Evolutionary conservation across 1,140 invertebrate species (phyloP).

Genomic region (Maconellicoccus hirsutus): DNA sequence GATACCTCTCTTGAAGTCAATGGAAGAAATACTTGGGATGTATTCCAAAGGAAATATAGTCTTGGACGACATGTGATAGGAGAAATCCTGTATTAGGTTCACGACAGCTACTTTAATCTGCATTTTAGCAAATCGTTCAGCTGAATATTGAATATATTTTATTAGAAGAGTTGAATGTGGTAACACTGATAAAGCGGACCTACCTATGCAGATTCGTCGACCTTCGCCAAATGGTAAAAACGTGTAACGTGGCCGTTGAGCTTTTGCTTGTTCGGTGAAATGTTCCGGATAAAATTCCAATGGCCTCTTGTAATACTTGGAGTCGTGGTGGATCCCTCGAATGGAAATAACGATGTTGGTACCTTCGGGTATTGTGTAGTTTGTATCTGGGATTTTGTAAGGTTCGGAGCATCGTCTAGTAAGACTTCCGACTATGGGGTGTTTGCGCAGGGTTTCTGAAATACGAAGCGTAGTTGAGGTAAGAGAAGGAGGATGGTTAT

Average conservation of each 20-base stretch:
- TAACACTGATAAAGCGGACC: too few species aligned
- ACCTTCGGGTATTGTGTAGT: conserved; percentile 42
- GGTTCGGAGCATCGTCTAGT: conserved; percentile 39
- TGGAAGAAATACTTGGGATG: background rate
- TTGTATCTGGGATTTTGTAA: conserved; percentile 43
- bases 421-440: conserved; percentile 42
- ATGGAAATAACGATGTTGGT: conserved; percentile 40
- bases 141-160: background rate
- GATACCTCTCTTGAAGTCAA: background rate
- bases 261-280: conserved; percentile 38
- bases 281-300: conserved; percentile 44
- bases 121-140: background rate
- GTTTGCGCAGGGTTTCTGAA: conserved; percentile 45
- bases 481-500: too few species aligned
- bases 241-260: conserved; percentile 33
- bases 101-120: background rate
- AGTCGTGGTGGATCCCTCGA: conserved; percentile 47
- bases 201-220: conserved; percentile 44
- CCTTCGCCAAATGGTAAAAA: conserved; percentile 46
- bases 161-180: background rate
- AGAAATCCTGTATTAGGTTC: background rate
- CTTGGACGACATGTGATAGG: background rate
- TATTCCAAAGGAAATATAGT: background rate
- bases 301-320: conserved; percentile 42
- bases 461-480: too few species aligned